Evolutionary conservation across 2,113 vertebrate species (phyloP), one percentile per base, ranked within the genome.

Genomic region (Cygnus buccinator): DNA sequence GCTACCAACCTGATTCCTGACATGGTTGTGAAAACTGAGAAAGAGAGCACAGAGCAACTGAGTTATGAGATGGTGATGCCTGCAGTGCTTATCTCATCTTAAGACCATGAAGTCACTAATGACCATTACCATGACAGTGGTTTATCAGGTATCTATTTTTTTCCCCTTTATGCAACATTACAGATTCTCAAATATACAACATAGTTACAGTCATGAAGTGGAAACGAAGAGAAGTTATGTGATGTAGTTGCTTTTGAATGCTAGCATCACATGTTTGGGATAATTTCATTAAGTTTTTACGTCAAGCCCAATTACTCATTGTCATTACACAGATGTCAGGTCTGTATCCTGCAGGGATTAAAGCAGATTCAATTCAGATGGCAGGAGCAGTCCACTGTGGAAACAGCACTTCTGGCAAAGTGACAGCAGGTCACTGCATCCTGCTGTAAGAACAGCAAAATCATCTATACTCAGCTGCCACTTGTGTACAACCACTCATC

Each of bases 21-120:
- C 26, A 9, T 2, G 21, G 20, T 50, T 63, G 54, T 70, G 31
- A 3, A 0, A 8, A 10, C 44, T 29, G 52, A 70, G 62, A 35
- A 57, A 2, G 23, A 26, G 21, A 33, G 63, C 29, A 52, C 1
- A 0, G 54, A 46, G 48, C 1, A 3, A 14, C 8, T n/a, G 77
- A 91, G 71, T 66, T 41, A 23, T 0, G 0, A 26, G 35, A 18
- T 17, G 46, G 33, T 62, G 28, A 35, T 8, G 3, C 58, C 57
- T n/a, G 7, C 4, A 3, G 4, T 29, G 28, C 61, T 39, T 62
- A 91, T 81, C 28, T 91, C 46, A 13, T 28, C 79, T 72, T 7
- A 2, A n/a, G 70, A 52, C 44, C 33, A 4, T 9, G 33, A 50
- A 72, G 37, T 48, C 8, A 2, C 65, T 83, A 20, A 3, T 61